phyloP scores from a whole-genome alignment of 2,113 vertebrate species.

The Bubalus kerabau region DNA sequence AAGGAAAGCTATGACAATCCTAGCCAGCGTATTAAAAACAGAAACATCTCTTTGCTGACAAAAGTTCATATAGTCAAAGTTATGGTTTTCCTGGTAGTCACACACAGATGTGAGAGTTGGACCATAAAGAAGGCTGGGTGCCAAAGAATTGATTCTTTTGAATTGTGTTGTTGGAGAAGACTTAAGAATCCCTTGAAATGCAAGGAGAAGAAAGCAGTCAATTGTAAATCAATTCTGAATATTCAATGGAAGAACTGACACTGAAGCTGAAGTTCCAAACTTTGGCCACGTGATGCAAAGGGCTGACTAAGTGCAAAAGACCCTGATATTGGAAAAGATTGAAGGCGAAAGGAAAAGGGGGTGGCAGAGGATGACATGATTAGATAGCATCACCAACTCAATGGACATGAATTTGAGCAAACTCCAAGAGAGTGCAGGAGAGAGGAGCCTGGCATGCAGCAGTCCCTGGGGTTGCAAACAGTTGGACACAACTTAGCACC shows the following conservation, averaged over 20 bases:
- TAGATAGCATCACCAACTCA: background rate
- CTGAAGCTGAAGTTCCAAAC: background rate
- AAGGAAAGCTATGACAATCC: background rate
- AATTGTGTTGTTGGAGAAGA: background rate
- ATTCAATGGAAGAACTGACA: background rate
- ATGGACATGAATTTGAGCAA: background rate
- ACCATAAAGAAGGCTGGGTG: background rate
- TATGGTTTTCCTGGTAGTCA: background rate
- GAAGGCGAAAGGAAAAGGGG: background rate
- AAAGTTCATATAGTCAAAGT: background rate
- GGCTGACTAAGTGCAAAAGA: background rate
- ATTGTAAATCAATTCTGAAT: background rate
- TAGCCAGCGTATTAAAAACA: background rate
- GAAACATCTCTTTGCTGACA: background rate
- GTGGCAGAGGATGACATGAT: background rate
- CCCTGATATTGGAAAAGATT: background rate
- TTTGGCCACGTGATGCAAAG: background rate
- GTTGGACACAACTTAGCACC: background rate
- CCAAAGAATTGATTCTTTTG: background rate
- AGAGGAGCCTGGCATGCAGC: background rate
- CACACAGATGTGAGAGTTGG: background rate
- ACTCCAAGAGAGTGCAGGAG: background rate
- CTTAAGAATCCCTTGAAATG: background rate
- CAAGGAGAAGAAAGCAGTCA: background rate
- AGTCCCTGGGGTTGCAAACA: background rate